Evolutionary conservation across 2,113 vertebrate species (phyloP), one percentile per base, ranked within the genome.

Genomic region (Phylloscopus trochilus): DNA sequence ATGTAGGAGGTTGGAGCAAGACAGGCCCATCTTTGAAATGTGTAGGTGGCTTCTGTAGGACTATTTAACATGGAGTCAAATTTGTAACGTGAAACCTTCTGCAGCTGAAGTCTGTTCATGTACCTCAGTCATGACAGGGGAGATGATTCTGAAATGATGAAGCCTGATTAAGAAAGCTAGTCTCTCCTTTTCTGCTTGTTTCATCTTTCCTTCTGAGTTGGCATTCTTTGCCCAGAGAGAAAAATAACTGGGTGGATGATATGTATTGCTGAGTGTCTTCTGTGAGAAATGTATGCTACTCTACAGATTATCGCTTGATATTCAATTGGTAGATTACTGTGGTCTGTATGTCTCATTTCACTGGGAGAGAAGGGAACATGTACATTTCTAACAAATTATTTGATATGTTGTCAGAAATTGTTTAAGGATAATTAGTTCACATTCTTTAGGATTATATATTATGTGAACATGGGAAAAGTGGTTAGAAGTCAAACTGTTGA

Each of bases 291-390:
- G 14, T 1, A 5, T 44, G 4, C 15, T 70, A 12, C 11, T 55
- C 92, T 8, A 44, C 5, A 28, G 27, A 7, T 78, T 73, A 43
- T 6, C 2, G 4, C 63, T 67, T 0, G 15, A 19, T 80, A 46
- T 59, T 70, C 28, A 35, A 0, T 18, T 24, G 6, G 30, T 43
- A 19, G 28, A 16, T 44, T n/a, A 23, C 4, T 0, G 0, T 58
- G 6, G 13, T 59, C 58, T 81, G 5, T 64, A 6, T 62, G 12
- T 80, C 41, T 72, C 85, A 6, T 56, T 91, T 84, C 35, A 39
- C 9, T 56, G 43, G 7, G 7, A 77, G 52, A 77, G 31, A 89
- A 67, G 20, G 8, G 16, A 77, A 5, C 6, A 3, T 13, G 8
- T 56, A 44, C 11, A 4, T 87, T 81, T 81, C 27, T 91, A 33